A percentile compares a stretch with the other conserved stretches of the same genome.
Evolutionary conservation across 2,113 vertebrate genomes (phyloP).

Genomic region (Megaleporinus macrocephalus): DNA sequence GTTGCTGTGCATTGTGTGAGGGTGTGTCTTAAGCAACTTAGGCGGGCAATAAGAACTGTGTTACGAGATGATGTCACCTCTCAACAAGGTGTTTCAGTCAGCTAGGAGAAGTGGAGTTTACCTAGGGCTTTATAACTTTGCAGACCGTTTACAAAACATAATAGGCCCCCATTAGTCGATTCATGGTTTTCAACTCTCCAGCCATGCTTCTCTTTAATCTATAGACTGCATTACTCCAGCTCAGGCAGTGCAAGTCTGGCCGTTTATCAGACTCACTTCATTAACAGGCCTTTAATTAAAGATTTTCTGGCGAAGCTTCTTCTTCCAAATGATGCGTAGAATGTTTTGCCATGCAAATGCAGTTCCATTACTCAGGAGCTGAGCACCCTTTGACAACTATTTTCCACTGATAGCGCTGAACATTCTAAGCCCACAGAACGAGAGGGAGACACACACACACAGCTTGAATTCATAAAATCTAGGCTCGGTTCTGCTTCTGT

Average conservation of each 20-base stretch:
- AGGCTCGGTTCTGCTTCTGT: constrained; percentile 17
- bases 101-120: no score
- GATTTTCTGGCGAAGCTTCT: background rate
- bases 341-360: constrained; percentile 3
- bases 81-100: no score
- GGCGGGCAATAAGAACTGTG: no score
- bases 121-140: no score
- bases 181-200: no score
- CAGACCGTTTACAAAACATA: no score
- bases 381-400: constrained; percentile 25
- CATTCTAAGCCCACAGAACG: background rate
- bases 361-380: constrained; percentile 38
- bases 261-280: background rate
- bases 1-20: no score
- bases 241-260: background rate
- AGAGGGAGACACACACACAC: background rate
- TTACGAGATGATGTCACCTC: no score
- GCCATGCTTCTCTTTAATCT: no score
- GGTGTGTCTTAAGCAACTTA: no score
- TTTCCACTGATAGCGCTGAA: constrained; percentile 18
- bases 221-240: no score
- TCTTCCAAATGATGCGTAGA: constrained; percentile 24
- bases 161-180: no score
- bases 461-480: constrained; percentile 24
- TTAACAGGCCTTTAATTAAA: background rate